These are phyloP conservation scores for Synergus gifuensis DNA, from an alignment of 2,888 invertebrate species.

Conservation along the genomic window DNA sequence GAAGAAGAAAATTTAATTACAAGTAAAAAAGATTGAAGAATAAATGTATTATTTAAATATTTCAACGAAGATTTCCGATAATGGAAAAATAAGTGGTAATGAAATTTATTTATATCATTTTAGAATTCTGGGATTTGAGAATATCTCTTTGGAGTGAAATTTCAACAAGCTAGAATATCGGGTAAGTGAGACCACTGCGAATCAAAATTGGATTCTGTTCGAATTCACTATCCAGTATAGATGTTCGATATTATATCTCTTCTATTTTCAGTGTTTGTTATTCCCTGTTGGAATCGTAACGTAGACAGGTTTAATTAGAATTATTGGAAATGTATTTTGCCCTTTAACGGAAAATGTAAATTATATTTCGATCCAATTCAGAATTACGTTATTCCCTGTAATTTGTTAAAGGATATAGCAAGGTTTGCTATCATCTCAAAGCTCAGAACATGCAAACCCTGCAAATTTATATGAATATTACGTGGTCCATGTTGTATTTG, in stretches of 20 bases:
- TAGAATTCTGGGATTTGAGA: background rate
- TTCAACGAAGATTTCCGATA: background rate
- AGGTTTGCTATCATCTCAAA: conserved; percentile 26
- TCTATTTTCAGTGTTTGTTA: conserved; percentile 10
- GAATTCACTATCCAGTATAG: background rate
- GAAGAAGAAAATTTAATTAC: too few species aligned
- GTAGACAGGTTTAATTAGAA: conserved; percentile 26
- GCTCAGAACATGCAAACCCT: background rate
- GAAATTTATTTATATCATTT: background rate
- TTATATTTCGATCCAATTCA: background rate
- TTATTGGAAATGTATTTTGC: conserved; percentile 30
- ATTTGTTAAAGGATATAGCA: conserved; percentile 13
- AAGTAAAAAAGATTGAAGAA: background rate
- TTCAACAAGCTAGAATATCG: background rate
- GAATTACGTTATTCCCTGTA: conserved; percentile 6
- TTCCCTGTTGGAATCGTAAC: conserved; percentile 17
- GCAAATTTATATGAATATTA: conserved; percentile 12
- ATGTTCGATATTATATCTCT: background rate
- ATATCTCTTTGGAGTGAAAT: background rate
- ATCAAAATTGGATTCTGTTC: conserved; percentile 23
- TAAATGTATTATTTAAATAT: background rate
- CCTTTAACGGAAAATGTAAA: conserved; percentile 24
- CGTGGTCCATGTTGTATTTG: background rate
- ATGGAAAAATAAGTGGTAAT: background rate
- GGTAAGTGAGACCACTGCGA: background rate